Evolutionary conservation across 64 coral and sea anemone species (phyloP).

Genomic region (Porites australiensis): DNA sequence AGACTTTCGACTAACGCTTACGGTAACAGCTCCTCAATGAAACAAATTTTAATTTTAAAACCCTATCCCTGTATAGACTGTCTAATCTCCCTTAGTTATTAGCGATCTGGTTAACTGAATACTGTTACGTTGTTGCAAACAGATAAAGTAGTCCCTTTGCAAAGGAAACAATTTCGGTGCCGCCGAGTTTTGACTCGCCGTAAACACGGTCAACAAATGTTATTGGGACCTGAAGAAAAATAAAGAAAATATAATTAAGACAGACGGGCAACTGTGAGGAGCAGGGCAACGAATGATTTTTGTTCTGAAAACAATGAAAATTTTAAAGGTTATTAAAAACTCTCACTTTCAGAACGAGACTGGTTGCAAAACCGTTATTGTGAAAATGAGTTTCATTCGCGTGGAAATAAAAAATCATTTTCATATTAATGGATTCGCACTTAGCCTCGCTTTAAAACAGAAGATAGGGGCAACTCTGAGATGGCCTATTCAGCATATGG

Average conservation of each 20-base stretch:
- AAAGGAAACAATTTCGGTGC: conserved; percentile 94
- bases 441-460: no score
- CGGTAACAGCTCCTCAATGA: no score
- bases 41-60: not conserved
- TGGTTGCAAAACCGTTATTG: no score
- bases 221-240: conserved; percentile 88
- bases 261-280: not conserved
- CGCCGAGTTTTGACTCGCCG: conserved; percentile 96
- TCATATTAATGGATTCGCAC: no score
- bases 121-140: conserved; percentile 92
- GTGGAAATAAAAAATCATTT: no score
- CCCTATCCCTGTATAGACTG: not conserved
- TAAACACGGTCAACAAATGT: conserved; percentile 99
- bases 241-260: not conserved
- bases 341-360: no score
- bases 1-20: not conserved
- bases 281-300: no score
- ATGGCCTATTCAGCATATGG: no score
- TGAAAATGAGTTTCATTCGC: no score
- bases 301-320: no score
- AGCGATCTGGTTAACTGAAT: not conserved
- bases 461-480: no score
- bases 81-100: not conserved
- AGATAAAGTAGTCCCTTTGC: conserved; percentile 96
- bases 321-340: no score